Evolutionary conservation across 1,140 invertebrate genomes (phyloP), one percentile per base, ranked within the genome.

Genomic region (Atta colombica): DNA sequence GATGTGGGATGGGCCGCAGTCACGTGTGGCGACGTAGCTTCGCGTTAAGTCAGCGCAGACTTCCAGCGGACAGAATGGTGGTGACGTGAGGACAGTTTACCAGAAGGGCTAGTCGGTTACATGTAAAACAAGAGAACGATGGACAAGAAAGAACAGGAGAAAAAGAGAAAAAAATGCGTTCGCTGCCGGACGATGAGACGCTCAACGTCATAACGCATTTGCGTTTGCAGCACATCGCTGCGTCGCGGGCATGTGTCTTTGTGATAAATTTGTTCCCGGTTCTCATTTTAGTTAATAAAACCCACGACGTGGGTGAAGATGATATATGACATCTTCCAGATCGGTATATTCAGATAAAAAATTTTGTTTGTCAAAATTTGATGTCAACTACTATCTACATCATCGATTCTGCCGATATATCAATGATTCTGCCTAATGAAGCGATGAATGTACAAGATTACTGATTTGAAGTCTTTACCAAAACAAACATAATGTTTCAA

Each of bases 1-100:
- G 84, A 90, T 90, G 81, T 91, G 87, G 87, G 85, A 93, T 93
- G 90, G 92, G 93, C 90, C 88, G 90, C 93, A 94, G 91, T 93
- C 93, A 94, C 93, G 93, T 94, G 93, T 93, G 89, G 80, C 89
- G 86, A 94, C 91, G 93, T 93, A 91, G 88, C 75, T 91, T 94
- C 88, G 89, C 87, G 92, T 93, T 93, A 94, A 89, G 74, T 75
- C 65, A 71, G 58, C 45, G 66, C 28, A 31, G 84, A 86, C 72
- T 85, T 78, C 69, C 88, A 89, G 86, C 72, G 75, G 86, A 85
- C 86, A 87, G 69, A 91, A 77, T 74, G 81, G 88, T 90, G 92
- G 90, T 92, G 92, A 93, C 92, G 85, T 89, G 91, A 74, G 68
- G 90, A 91, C 89, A 87, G 86, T 92, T 80, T 84, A 90, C 74